Evolutionary conservation across 1,140 invertebrate species (phyloP).

Genomic region (Rhopalosiphum padi): DNA sequence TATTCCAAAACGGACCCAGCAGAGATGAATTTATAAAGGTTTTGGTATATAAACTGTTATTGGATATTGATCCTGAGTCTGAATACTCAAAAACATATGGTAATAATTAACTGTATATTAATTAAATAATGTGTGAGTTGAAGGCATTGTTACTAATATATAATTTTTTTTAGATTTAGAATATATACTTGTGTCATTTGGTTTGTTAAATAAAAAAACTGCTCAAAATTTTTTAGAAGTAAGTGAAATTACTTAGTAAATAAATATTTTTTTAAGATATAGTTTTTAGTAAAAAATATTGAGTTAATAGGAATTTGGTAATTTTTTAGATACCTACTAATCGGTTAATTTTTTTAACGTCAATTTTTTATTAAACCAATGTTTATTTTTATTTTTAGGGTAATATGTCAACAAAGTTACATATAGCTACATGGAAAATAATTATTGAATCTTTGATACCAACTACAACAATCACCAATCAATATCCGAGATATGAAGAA

Average conservation of each 20-base stretch:
- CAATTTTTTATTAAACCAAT: neutral
- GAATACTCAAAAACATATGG: neutral
- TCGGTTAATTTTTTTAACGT: neutral
- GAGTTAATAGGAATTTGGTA: neutral
- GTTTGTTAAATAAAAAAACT: neutral
- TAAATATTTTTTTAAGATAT: neutral
- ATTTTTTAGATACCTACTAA: neutral
- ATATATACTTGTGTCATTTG: slow-evolving; percentile 39
- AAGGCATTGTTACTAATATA: neutral
- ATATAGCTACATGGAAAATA: neutral
- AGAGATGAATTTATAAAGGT: slow-evolving; percentile 36
- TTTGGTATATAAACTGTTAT: slow-evolving; percentile 8
- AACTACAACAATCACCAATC: neutral
- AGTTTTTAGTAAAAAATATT: neutral
- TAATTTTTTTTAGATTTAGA: slow-evolving; percentile 34
- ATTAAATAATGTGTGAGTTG: neutral
- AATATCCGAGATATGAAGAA: neutral
- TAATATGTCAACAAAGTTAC: neutral
- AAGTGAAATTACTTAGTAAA: too few species aligned
- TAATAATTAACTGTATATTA: neutral
- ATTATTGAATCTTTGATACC: slow-evolving; percentile 27
- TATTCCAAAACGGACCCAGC: slow-evolving; percentile 38
- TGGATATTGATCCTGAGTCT: neutral
- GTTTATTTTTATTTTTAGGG: neutral
- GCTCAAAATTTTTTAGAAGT: slow-evolving; percentile 39